Evolutionary conservation across 1,140 invertebrate species (phyloP), one percentile per base, ranked within the genome.

Genomic region (Drosophila prosaltans): DNA sequence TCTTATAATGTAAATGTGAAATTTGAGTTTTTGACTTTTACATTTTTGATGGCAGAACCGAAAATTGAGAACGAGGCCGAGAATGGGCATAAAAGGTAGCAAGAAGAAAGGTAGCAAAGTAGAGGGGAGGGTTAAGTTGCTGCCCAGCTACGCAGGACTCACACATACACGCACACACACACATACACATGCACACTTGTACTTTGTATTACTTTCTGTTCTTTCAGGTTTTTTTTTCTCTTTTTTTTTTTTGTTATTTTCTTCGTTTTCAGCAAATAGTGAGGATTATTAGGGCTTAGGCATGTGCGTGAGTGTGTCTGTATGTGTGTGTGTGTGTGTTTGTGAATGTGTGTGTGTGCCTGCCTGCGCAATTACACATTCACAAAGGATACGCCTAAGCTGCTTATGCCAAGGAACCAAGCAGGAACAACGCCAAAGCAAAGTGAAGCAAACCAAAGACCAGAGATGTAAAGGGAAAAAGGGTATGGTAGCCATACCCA

Each of bases 381-480:
- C 84, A 86, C 82, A 89, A 89, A 89, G 85, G 84, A 89, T 89
- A 89, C 80, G 78, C 71, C 58, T 89, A 86, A 86, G 83, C 83
- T 57, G 83, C 83, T 86, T 86, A 86, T 73, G 43, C 63, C 65
- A 48, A 74, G 78, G 78, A 74, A 78, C 66, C 74, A 59, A 61
- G 69, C 61, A 72, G 67, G 71, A 69, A 76, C 55, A 69, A 81
- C 60, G 69, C 51, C 36, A 30, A 43, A 40, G 28, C 11, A 66
- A 67, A 48, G 57, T 30, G 62, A 39, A 21, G 48, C 48, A 28
- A 36, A 30, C 24, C 28, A 36, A n/a, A 28, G 32, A 7, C 39
- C 10, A 1, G 21, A 11, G 6, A 24, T 7, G 11, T 8, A 6
- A 24, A 0, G 6, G 16, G 26, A 8, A 9, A 3, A 11, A 1